Base-by-base conservation (phyloP, 2,797 vertebrate species). In the Silurus aristotelis region DNA sequence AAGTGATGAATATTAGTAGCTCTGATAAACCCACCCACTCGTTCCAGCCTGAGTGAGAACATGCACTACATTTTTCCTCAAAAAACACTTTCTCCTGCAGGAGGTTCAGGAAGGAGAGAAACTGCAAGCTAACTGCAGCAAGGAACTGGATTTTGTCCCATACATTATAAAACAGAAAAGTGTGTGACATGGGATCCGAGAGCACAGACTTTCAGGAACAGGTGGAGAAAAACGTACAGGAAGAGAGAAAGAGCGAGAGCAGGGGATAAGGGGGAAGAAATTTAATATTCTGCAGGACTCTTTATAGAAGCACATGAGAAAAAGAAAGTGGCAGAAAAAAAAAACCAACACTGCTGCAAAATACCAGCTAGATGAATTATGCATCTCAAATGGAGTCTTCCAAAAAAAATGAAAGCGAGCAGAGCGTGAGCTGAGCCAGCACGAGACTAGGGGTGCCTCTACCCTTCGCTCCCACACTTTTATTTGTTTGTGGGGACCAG, bases 1-100 rank as follows among this genome's bases (percentile, higher is more conserved):
- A 73, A 90, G 89, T 80, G 91, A 84, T 73, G 68, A 84, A 89
- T 87, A 88, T 83, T 80, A 87, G 75, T 55, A 66, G 84, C 80
- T 87, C 68, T 86, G 72, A 88, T 89, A 83, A 86, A 72, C 77
- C 90, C 87, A 71, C 52, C 84, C 79, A 86, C 79, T 86, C 70
- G 56, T 31, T 84, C 75, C 55, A 82, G 52, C 80, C 75, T 22
- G 71, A 55, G 75, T 71, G 73, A 86, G 27, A 82, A 71, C 81
- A 81, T 52, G 20, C 64, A 82, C 64, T 61, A 15, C 73, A 84
- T 38, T 38, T 38, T 38, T 38, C 31, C 81, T 87, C 75, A 80
- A 71, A 71, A 72, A 83, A 61, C 84, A 87, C 83, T 60, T 22
- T 6, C 63, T 46, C 73, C 63, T 60, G 73, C n/a, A 71, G 72